Base-by-base conservation (phyloP, 2,113 vertebrate species). In the Oenanthe oenanthe region DNA sequence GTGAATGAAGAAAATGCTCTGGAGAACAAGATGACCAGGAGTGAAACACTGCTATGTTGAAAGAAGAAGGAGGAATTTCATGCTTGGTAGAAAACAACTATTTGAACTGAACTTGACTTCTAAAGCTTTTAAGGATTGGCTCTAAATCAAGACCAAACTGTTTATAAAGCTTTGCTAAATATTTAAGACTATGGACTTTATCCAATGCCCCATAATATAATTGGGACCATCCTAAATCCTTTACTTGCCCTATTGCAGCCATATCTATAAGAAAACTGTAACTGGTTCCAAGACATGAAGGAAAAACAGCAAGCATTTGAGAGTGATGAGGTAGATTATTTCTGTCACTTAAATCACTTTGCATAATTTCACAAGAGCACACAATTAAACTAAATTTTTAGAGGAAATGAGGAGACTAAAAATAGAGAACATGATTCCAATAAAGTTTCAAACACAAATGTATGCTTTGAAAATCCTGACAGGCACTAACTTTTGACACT, bases 61-160 rank as follows among this genome's bases (percentile, higher is more conserved):
- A 92, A 83, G 56, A 84, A n/a, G 9, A 71, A 72, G 36, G 43
- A 78, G 24, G 22, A 89, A 88, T 88, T 94, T 48, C 32, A 66
- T 70, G 45, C 45, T 77, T 32, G n/a, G 38, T 85, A 74, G n/a
- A 83, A 73, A 83, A 10, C 48, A 85, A 68, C 40, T 45, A 73
- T 85, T 80, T 93, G 61, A 93, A 94, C 60, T 83, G 63, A 96
- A 86, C 19, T 86, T 90, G 82, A 93, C 76, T 91, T 87, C 25
- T 48, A 80, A 81, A 91, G 60, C 68, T 84, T 95, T 93, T 80
- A 94, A 91, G n/a, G 34, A 65, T 20, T 86, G 65, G 40, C 38
- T 18, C 25, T 88, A 90, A 94, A 80, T 88, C 60, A 86, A 88
- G 63, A 7, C 48, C 61, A 93, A 90, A 74, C 7, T 90, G 38